Evolutionary conservation across 2,113 vertebrate genomes (phyloP), one percentile per base, ranked within the genome.

Genomic region (Engraulis encrasicolus): DNA sequence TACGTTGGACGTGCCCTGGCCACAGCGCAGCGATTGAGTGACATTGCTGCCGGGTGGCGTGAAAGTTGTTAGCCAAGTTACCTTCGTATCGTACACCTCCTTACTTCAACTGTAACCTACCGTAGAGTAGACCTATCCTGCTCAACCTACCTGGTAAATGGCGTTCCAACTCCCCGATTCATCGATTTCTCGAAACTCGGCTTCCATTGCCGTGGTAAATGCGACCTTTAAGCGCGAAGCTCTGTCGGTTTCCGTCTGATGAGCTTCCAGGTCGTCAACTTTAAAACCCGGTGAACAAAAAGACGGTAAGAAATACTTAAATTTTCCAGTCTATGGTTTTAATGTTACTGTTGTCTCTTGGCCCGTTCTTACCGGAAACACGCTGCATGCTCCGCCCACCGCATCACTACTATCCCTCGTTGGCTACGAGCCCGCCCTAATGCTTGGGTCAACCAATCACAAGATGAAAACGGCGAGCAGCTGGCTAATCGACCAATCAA

Each of bases 151-250:
- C 97, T 98, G 97, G 94, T 98, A 99, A 90, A 97, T 93, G 95
- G 95, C 92, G 93, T 89, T 94, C 97, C 97, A 98, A 91, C 89
- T 97, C 93, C 94, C 94, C 86, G 93, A 94, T 91, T 96, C 95
- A 94, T 99, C 97, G 93, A 98, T 96, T 94, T 97, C 95, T 91
- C 94, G 95, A 94, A 98, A 98, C 93, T 98, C 97, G 93, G 94
- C 95, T 94, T 98, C 97, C 94, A 98, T 97, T 87, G 91, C 93
- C 89, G 90, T 92, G 89, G 90, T 85, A 89, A 91, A 87, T 89
- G 82, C 82, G 82, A 85, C 81, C 49, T 82, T 45, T 81, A 66
- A 40, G 66, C 4, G 80, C 74, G 81, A 49, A 61, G 49, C 37
- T 86, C 84, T 84, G 77, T 58, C 31, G 50, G 79, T 80, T 34